Evolutionary conservation across 1,140 invertebrate genomes (phyloP), one percentile per base, ranked within the genome.

Genomic region (Bombyx mandarina): DNA sequence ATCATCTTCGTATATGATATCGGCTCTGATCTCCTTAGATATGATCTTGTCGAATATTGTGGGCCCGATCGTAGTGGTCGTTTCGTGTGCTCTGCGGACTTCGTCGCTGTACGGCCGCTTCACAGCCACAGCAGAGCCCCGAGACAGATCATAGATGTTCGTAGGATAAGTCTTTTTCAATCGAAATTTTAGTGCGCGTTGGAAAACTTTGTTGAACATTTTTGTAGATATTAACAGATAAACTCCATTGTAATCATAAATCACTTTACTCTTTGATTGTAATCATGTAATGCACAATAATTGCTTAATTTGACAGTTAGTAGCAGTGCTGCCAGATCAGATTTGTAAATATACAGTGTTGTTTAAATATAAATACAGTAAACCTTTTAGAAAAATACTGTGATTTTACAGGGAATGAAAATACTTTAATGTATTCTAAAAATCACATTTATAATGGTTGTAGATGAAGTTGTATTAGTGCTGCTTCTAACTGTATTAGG

Each of bases 31-130:
- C 71, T 93, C 89, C 73, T 92, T 92, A 8, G 92, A 90, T 47
- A 96, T 90, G 60, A 97, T 96, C 82, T 93, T 94, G 65, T 91
- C 90, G 76, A 96, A 97, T 61, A 97, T 94, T 0, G 94, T 96
- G 45, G 78, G 77, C 44, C 82, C 75, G 44, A 73, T 66, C 10
- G 72, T 69, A 4, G 72, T 64, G 52, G 73, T 77, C 46, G 77
- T 73, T 1, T 72, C 72, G 58, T 81, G 82, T 46, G 81, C 85
- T 12, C 67, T 69, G 52, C 79, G 75, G 5, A 88, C 86, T 71
- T 88, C 84, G 53, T 88, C 86, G 50, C 82, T 84, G 52, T 85
- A 87, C 12, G 79, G 78, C 43, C 81, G 65, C 6, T 69, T 62
- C 1, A 85, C 77, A 2, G 78, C 78, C 22, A 85, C 73, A 8